A percentile compares a stretch with the other conserved stretches of the same genome.
These are phyloP conservation scores for Pseudopipra pipra DNA, from an alignment of 2,113 vertebrate species.

Conservation along the genomic window DNA sequence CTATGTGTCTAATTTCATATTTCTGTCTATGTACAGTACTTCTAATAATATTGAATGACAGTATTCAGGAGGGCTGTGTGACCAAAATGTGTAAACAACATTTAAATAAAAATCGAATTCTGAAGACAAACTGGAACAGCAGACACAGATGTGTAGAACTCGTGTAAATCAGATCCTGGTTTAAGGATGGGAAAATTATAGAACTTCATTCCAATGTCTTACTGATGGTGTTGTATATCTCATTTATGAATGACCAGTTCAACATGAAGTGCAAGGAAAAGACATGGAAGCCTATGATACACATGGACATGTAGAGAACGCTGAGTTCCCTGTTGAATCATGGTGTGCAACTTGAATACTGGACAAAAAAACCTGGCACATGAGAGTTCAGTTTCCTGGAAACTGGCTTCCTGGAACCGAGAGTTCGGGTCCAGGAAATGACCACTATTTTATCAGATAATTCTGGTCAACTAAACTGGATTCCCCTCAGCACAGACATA, in stretches of 20 bases:
- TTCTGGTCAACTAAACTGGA: background rate
- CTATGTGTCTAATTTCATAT: background rate
- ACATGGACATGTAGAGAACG: background rate
- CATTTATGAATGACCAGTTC: background rate
- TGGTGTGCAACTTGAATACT: background rate
- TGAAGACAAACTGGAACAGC: background rate
- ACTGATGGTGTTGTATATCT: background rate
- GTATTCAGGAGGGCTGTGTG: background rate
- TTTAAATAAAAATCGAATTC: background rate
- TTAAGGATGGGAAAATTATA: background rate
- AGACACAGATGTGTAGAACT: background rate
- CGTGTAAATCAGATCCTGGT: background rate
- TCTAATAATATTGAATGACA: background rate
- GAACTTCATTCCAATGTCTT: background rate
- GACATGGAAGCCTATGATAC: background rate
- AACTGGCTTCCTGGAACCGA: too few species aligned
- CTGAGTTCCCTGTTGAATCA: fast-evolving
- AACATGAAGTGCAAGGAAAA: background rate
- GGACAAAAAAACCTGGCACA: background rate
- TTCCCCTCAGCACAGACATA: background rate
- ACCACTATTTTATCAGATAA: background rate
- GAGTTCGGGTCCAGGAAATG: background rate
- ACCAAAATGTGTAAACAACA: background rate
- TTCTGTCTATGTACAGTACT: background rate
- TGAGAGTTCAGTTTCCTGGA: background rate